phyloP scores from a whole-genome alignment of 2,888 invertebrate genomes.

The Zele albiditarsus region DNA sequence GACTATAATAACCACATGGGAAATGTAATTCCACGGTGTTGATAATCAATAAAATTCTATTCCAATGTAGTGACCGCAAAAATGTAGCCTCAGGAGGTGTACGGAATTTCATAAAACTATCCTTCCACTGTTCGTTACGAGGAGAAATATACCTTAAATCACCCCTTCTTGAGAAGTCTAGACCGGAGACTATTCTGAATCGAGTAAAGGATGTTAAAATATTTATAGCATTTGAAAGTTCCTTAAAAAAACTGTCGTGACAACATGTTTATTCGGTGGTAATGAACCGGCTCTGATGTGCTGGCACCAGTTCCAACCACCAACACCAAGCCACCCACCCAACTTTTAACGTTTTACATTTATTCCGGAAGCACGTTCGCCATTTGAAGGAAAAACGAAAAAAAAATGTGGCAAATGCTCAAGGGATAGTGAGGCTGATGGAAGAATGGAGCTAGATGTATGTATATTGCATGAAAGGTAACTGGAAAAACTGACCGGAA shows the following conservation, averaged over 20 bases:
- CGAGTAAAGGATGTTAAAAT: neutral
- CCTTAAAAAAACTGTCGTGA: neutral
- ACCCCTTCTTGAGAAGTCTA: no score
- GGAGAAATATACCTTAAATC: no score
- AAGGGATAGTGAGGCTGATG: constrained; percentile 16
- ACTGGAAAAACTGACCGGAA: constrained; percentile 12
- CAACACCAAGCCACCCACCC: neutral
- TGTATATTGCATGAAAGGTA: neutral
- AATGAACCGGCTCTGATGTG: neutral
- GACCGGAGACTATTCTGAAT: no score
- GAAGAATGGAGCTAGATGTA: constrained; percentile 20
- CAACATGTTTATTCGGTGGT: neutral
- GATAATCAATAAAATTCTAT: neutral
- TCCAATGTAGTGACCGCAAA: neutral
- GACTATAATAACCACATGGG: neutral
- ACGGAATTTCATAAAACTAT: no score
- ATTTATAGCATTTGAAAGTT: neutral
- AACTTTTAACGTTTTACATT: neutral
- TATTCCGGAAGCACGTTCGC: neutral
- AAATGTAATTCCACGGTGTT: neutral
- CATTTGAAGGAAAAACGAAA: neutral
- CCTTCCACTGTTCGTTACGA: no score
- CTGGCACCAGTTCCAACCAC: neutral
- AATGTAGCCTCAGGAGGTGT: no score
- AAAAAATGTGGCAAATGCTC: neutral